Base-by-base conservation (phyloP, 2,113 vertebrate species). In the Ranitomeya variabilis region DNA sequence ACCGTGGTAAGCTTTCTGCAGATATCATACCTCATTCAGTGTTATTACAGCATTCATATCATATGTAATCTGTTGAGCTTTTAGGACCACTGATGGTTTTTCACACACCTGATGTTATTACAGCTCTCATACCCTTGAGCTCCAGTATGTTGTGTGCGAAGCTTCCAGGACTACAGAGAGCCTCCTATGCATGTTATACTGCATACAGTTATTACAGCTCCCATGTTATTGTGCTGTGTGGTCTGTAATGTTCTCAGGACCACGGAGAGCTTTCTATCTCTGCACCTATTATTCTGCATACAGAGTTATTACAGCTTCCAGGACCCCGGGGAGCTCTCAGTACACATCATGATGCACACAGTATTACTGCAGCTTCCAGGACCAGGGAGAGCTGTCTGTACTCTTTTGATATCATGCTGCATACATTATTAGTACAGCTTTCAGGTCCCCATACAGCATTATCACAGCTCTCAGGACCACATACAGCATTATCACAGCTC, bases 1-100 rank as follows among this genome's bases (percentile, higher is more conserved):
- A 95, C 94, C 93, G 92, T 89, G 80, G 93, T 95, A 93, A 95
- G 94, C 93, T 93, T 93, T 91, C 0, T 80, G 7, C 55, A 67
- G 0, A 6, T 82, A 31, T 66, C 12, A 74, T 7, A 57, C 19
- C 69, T 14, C n/a, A 0, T 15, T 7, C 87, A 52, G 4, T 23
- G 2, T 31, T 37, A 73, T 31, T 31, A 31, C 51, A 76, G 45
- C 73, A 21, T 16, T 52, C 18, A 51, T 21, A 16, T 76, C 7
- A 7, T 76, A 12, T 52, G 19, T 52, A 21, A 4, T 52, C 73
- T 71, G 23, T 31, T 13, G 26, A 14, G 3, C 18, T 14, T 13
- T 14, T 23, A 26, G 67, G 21, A 67, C 64, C 64, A 23, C 55
- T 11, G 9, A 57, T 13, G 12, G 55, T 13, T 57, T 57, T 2